phyloP scores from a whole-genome alignment of 2,888 invertebrate genomes.

The Drosophila maculinotata region DNA sequence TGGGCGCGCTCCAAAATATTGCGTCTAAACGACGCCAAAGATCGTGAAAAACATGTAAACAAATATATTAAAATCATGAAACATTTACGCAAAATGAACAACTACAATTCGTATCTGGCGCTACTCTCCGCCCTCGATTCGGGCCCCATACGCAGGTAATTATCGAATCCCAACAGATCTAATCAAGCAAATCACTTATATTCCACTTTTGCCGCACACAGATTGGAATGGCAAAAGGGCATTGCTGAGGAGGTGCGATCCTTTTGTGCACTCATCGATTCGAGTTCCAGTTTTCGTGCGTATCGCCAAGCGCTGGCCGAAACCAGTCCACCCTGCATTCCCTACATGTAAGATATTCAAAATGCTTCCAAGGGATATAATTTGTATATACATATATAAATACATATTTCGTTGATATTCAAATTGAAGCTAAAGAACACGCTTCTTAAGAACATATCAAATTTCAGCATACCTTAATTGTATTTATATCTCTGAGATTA shows the following conservation, averaged over 20 bases:
- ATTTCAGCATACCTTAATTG: too few species aligned
- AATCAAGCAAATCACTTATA: neutral
- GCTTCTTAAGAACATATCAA: too few species aligned
- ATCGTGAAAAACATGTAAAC: constrained; percentile 96
- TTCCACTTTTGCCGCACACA: constrained; percentile 82
- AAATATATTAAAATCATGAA: constrained; percentile 99
- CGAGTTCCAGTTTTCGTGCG: constrained; percentile 98
- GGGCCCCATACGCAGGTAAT: constrained; percentile 90
- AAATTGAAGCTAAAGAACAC: too few species aligned
- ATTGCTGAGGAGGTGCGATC: constrained; percentile 96
- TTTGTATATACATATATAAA: neutral
- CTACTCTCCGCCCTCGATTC: constrained; percentile 98
- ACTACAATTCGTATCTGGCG: constrained; percentile 99
- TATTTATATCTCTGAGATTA: too few species aligned
- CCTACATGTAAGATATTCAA: constrained; percentile 93
- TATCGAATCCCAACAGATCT: too few species aligned
- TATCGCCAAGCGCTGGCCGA: constrained; percentile 97
- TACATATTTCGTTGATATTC: too few species aligned
- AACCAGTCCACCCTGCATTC: constrained; percentile 98
- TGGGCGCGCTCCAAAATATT: constrained; percentile 98
- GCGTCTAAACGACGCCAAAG: constrained; percentile 95
- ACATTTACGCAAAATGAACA: constrained; percentile 97
- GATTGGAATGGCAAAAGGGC: constrained; percentile 97
- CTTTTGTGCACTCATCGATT: constrained; percentile 98
- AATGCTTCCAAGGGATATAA: too few species aligned